phyloP scores from a whole-genome alignment of 2,888 invertebrate species.

The Mythimna impura region DNA sequence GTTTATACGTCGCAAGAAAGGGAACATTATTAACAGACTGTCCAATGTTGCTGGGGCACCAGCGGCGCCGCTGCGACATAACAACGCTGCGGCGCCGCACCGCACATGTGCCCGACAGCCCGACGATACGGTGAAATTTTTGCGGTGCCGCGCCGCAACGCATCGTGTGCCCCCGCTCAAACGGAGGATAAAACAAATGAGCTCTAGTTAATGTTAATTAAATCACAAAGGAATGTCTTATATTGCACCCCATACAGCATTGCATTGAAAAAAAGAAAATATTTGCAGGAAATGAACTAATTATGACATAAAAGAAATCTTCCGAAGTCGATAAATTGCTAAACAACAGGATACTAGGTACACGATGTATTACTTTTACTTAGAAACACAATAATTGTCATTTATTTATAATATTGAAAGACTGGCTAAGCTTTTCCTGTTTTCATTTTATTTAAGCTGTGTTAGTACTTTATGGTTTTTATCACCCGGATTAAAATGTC shows the following conservation, averaged over 20 bases:
- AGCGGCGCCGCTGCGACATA: no score
- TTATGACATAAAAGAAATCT: neutral
- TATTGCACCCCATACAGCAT: slow-evolving; percentile 7
- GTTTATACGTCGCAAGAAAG: no score
- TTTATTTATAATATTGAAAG: neutral
- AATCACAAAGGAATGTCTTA: slow-evolving; percentile 16
- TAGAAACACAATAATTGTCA: neutral
- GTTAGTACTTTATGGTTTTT: neutral
- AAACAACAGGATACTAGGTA: neutral
- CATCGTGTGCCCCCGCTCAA: neutral
- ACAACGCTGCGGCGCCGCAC: no score
- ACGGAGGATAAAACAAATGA: slow-evolving; percentile 4
- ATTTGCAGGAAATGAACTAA: slow-evolving; percentile 4
- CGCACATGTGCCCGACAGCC: no score
- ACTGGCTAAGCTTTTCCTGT: neutral
- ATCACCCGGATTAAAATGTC: no score
- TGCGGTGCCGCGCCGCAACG: no score
- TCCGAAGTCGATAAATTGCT: neutral
- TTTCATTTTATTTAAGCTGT: neutral
- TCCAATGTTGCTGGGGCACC: no score
- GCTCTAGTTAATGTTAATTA: slow-evolving; percentile 6
- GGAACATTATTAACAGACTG: no score
- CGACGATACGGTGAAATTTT: no score
- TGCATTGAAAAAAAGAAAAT: slow-evolving; percentile 2
- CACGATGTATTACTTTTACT: neutral